Base-by-base conservation (phyloP, 2,113 vertebrate species). In the Redunca redunca region DNA sequence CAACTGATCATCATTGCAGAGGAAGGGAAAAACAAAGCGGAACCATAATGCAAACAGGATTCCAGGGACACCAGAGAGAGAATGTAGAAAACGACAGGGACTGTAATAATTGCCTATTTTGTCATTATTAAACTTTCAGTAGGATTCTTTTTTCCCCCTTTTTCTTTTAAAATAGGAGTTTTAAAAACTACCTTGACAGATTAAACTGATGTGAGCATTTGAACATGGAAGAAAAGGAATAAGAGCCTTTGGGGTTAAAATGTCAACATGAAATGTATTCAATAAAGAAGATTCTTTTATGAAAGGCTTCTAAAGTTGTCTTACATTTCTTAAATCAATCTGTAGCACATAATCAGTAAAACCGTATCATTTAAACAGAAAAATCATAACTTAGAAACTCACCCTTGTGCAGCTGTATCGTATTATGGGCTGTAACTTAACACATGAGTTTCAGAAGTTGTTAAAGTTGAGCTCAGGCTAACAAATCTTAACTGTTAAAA, bases 291-390 rank as follows among this genome's bases (percentile, higher is more conserved):
- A 98, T 98, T 98, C 98, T 98, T 98, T 97, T 98, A 98, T 98
- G 98, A 98, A 98, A 98, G 95, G 77, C 97, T 98, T 98, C 98
- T 98, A 98, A 98, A 98, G 98, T 98, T 98, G 98, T 97, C 98
- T 98, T 98, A 97, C 96, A 98, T 98, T 98, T 98, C 98, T 99
- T 99, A 98, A 98, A 98, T 98, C 98, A 98, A 98, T 98, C 98
- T 98, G 96, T 98, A 98, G 98, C 98, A 99, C 98, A 96, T 98
- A 98, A 98, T 98, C 98, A 98, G 98, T 98, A 98, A 98, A 98
- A 98, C 97, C 95, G 19, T 98, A 98, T 98, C 98, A 98, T 98
- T 98, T 98, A 98, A 98, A 98, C 98, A 98, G 98, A 98, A 98
- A 98, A 98, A 98, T 98, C 97, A 81, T 98, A 98, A 97, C 95